phyloP scores from a whole-genome alignment of 2,888 invertebrate species.

The Nomada ruficornis region DNA sequence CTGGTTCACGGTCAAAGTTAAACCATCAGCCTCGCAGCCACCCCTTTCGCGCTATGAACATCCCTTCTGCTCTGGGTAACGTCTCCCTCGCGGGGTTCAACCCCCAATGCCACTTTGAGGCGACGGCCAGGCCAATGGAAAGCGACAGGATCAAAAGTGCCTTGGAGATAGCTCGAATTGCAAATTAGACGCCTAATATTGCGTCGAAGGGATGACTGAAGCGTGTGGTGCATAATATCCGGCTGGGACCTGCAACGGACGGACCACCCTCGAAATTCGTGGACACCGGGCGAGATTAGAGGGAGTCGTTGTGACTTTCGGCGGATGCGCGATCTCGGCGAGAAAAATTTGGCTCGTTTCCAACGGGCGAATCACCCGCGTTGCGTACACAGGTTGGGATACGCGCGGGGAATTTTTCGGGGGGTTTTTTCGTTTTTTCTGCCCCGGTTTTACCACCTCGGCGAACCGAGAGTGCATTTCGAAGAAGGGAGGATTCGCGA shows the following conservation, averaged over 20 bases:
- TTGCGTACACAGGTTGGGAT: neutral
- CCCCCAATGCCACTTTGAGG: slow-evolving; percentile 61
- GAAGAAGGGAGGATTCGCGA: too few species aligned
- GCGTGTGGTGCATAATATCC: slow-evolving; percentile 63
- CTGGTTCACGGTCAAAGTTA: slow-evolving; percentile 70
- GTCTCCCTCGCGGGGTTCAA: slow-evolving; percentile 14
- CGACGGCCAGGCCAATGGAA: slow-evolving; percentile 60
- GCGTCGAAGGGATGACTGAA: slow-evolving; percentile 44
- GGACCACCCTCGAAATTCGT: slow-evolving; percentile 4
- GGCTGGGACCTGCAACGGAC: slow-evolving; percentile 7
- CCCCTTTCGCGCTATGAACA: slow-evolving; percentile 58
- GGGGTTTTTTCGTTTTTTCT: neutral
- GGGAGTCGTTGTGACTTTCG: neutral
- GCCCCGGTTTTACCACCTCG: neutral
- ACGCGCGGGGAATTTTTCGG: slow-evolving; percentile 3
- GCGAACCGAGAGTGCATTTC: neutral
- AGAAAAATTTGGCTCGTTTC: slow-evolving; percentile 28
- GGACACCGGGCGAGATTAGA: slow-evolving; percentile 31
- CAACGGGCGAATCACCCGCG: neutral
- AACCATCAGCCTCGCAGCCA: slow-evolving; percentile 43
- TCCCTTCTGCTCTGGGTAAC: slow-evolving; percentile 40
- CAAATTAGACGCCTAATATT: slow-evolving; percentile 68
- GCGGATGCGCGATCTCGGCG: slow-evolving; percentile 5
- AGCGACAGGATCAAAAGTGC: slow-evolving; percentile 72
- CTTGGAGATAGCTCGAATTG: slow-evolving; percentile 68